These are phyloP conservation scores for Dryoscopus gambensis DNA, from an alignment of 2,113 vertebrate genomes.

Conservation along the genomic window DNA sequence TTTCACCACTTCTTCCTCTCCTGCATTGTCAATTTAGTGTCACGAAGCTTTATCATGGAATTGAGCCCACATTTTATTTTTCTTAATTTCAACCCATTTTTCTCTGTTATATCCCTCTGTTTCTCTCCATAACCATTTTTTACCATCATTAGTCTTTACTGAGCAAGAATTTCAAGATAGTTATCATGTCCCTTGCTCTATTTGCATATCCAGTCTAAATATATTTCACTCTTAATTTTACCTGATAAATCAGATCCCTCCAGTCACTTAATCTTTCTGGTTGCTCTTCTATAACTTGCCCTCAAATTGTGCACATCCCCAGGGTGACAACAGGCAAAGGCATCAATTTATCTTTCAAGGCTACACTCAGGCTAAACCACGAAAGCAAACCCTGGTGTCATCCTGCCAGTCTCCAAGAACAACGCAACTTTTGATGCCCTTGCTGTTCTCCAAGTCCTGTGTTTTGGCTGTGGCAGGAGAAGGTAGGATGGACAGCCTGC, in stretches of 20 bases:
- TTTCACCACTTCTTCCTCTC: neutral
- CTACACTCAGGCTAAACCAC: neutral
- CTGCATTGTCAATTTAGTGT: neutral
- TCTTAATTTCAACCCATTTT: conserved; percentile 38
- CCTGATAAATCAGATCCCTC: neutral
- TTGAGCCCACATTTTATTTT: conserved; percentile 5
- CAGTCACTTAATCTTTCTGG: neutral
- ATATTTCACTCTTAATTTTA: neutral
- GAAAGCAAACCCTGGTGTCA: neutral
- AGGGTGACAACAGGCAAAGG: neutral
- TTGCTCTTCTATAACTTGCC: neutral
- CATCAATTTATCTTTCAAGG: neutral
- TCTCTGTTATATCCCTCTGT: neutral
- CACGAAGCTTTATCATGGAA: neutral
- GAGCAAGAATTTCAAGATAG: neutral
- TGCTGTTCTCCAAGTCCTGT: neutral
- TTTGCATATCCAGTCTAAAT: conserved; percentile 11
- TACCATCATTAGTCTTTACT: neutral
- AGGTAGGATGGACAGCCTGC: neutral
- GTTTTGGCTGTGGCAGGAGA: neutral
- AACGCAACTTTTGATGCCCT: fast-evolving
- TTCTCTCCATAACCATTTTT: neutral
- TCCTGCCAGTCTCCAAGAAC: neutral
- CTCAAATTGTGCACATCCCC: neutral
- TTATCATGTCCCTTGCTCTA: neutral